Evolutionary conservation across 2,113 vertebrate species (phyloP), one percentile per base, ranked within the genome.

Genomic region (Dipodomys spectabilis): DNA sequence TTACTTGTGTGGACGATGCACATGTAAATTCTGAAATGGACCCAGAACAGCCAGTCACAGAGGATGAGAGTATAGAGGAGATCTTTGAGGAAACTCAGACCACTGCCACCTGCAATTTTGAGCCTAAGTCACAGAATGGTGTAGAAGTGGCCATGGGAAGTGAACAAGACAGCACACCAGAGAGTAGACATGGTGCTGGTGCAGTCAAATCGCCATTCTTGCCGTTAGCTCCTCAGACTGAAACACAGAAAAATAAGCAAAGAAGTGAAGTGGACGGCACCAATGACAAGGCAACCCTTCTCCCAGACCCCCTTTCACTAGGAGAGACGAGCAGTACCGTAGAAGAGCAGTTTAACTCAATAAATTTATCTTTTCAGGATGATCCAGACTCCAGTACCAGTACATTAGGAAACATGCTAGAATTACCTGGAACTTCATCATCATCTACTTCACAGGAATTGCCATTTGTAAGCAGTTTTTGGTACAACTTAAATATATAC

Each of bases 391-490:
- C 96, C 90, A 96, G 96, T 84, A 93, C 97, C 95, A 94, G 96
- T 97, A 94, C 95, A 91, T 96, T 97, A 97, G 97, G 97, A 96
- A 97, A 97, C 96, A 97, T 97, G 96, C 95, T 97, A 96, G 97
- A 97, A 95, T 97, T 97, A 95, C 96, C 97, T 67, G 98, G 97
- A 92, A 94, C 96, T 71, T 97, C 97, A 88, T 96, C 97, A 96
- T 95, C 97, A 90, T 95, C 97, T 74, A 80, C 97, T 97, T 96
- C 97, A 90, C 93, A 98, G 80, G 97, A 97, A 97, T 97, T 98
- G 92, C 97, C 97, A 97, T 97, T 98, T 97, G 98, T 98, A 98
- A 98, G 98, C 98, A 97, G 97, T 94, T 95, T 95, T 95, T 95
- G 97, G 97, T 96, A 96, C 92, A 94, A 92, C 94, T 97, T 97